Evolutionary conservation across 2,797 vertebrate genomes (phyloP).

Genomic region (Crypturellus tataupa): DNA sequence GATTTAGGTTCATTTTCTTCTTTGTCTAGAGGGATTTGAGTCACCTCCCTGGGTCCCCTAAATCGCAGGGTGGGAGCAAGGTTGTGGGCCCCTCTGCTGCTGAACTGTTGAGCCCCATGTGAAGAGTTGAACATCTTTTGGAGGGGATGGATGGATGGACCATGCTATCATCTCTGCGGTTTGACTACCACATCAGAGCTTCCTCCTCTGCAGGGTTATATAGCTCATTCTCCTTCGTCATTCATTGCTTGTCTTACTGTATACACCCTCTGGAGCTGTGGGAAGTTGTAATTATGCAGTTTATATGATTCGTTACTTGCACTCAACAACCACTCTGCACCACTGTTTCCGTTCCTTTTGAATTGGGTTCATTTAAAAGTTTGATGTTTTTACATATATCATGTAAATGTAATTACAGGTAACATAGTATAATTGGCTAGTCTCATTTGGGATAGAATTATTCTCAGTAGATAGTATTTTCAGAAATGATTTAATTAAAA

Average conservation of each 20-base stretch:
- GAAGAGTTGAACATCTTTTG: rapidly evolving
- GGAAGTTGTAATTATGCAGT: slow-evolving; percentile 48
- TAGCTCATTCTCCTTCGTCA: neutral
- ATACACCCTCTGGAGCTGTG: neutral
- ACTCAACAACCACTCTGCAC: neutral
- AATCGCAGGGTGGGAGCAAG: rapidly evolving
- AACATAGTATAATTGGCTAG: neutral
- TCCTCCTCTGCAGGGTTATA: neutral
- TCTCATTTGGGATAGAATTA: slow-evolving; percentile 2
- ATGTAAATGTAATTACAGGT: neutral
- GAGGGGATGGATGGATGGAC: neutral
- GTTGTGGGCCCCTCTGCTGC: neutral
- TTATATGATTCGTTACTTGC: slow-evolving; percentile 57
- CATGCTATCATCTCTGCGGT: neutral
- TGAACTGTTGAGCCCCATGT: too few relatives aligned
- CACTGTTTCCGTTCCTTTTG: slow-evolving; percentile 8
- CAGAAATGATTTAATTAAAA: neutral
- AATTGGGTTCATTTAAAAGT: slow-evolving; percentile 24
- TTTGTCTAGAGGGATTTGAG: neutral
- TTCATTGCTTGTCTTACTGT: neutral
- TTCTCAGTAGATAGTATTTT: neutral
- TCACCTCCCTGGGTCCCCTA: neutral
- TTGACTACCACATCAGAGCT: neutral
- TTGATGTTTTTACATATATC: neutral
- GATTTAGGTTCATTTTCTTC: neutral